phyloP scores from a whole-genome alignment of 2,113 vertebrate genomes.

The Chloropsis hardwickii region DNA sequence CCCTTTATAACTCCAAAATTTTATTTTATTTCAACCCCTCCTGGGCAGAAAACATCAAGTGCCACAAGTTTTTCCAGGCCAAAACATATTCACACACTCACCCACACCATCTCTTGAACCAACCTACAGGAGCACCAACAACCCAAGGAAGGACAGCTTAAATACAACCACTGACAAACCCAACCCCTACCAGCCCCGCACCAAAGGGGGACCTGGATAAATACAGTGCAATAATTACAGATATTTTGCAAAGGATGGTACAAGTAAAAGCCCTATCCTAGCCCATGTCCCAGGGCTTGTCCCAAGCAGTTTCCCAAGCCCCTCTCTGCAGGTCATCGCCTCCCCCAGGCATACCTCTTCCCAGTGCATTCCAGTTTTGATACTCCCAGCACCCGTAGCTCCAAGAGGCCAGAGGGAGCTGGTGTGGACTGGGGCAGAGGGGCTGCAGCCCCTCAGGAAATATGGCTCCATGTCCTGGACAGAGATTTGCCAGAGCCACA shows the following conservation, averaged over 20 bases:
- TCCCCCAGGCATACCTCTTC: background rate
- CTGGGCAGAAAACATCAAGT: background rate
- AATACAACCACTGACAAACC: background rate
- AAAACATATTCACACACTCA: background rate
- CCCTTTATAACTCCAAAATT: background rate
- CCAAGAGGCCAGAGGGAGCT: background rate
- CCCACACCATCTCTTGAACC: background rate
- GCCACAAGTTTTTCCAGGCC: background rate
- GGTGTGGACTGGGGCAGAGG: background rate
- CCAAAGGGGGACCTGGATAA: background rate
- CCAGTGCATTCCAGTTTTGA: background rate
- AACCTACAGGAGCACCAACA: background rate
- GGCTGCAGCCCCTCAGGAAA: background rate
- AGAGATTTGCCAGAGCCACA: accelerated
- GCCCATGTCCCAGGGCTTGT: accelerated
- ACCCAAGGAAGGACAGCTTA: background rate
- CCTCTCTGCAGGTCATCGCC: background rate
- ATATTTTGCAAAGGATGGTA: background rate
- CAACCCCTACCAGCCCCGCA: background rate
- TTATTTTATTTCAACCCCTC: background rate
- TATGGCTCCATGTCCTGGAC: accelerated
- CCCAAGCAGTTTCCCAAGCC: background rate
- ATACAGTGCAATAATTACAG: conserved; percentile 61
- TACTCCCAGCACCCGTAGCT: background rate
- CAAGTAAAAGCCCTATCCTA: background rate